Base-by-base conservation (phyloP, 2,888 invertebrate species). In the Asteroscopus sphinx region DNA sequence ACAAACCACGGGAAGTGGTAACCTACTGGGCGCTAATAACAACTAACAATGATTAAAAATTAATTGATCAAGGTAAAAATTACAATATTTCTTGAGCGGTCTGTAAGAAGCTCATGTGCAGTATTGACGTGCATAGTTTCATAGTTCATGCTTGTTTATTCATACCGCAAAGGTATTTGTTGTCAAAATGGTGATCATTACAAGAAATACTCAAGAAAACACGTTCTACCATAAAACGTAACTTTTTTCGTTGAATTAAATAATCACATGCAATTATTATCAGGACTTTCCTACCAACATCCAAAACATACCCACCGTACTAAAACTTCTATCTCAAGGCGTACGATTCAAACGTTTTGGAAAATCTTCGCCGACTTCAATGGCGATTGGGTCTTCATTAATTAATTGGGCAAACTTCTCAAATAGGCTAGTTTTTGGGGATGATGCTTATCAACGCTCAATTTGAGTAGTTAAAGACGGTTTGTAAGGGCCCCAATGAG, bases 351-450 rank as follows among this genome's bases (percentile, higher is more conserved):
- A 66, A 61, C 68, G 62, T 60, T 73, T 60, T 55, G 54, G 55
- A 73, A 62, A 73, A 76, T 51, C 68, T 58, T 26, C 67, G n/a
- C 28, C 17, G 54, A 71, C 51, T 71, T 58, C 13, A 61, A 64
- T 55, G 58, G 53, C 53, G 41, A 76, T 76, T 36, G 52, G 45
- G 42, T 17, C 17, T 40, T 54, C 62, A 68, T 76, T 74, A 74
- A 76, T 74, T 74, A 73, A 74, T 76, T 76, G 73, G 47, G 25
- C 37, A 33, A 55, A 68, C 36, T 54, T 68, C 26, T 25, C 8
- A 16, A 71, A 55, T 48, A 45, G 58, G 52, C 72, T 71, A 67
- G 66, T 71, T 67, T 67, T 71, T 57, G 72, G 45, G n/a, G 9
- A 52, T 35, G 58, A 52, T 71, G 58, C 72, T 67, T 67, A 67